Evolutionary conservation across 2,888 invertebrate species (phyloP).

Genomic region (Dasysyrphus albostriatus): DNA sequence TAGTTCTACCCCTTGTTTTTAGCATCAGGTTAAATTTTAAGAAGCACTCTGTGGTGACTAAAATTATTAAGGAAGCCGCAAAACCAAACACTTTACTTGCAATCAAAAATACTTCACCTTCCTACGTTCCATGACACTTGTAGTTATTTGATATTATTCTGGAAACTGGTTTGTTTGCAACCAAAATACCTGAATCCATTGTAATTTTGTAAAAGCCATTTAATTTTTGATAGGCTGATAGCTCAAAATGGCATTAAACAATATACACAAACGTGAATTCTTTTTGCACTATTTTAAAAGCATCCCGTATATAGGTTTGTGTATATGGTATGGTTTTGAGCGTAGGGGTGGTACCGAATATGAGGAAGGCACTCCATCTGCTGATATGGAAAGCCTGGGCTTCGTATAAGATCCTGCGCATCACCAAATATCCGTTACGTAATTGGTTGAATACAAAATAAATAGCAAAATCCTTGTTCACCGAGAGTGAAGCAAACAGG

Average conservation of each 20-base stretch:
- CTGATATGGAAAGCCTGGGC: slow-evolving; percentile 36
- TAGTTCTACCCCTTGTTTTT: slow-evolving; percentile 26
- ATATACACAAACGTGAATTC: background rate
- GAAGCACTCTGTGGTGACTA: slow-evolving; percentile 38
- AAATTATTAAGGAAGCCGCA: slow-evolving; percentile 57
- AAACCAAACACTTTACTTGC: slow-evolving; percentile 5
- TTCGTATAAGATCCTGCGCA: slow-evolving; percentile 77
- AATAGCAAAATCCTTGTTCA: slow-evolving; percentile 21
- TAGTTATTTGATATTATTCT: background rate
- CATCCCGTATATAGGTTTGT: slow-evolving; percentile 17
- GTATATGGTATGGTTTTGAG: slow-evolving; percentile 1
- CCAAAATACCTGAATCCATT: slow-evolving; percentile 14
- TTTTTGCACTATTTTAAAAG: slow-evolving; percentile 1
- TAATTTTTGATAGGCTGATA: slow-evolving; percentile 46
- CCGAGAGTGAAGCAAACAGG: slow-evolving; percentile 21
- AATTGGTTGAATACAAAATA: slow-evolving; percentile 66
- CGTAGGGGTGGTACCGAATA: slow-evolving; percentile 70
- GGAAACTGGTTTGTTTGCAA: background rate
- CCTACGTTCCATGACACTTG: background rate
- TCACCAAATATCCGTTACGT: slow-evolving; percentile 73
- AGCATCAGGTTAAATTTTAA: slow-evolving; percentile 42
- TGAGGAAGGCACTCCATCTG: slow-evolving; percentile 63
- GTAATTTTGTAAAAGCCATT: slow-evolving; percentile 7
- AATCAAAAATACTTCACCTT: background rate
- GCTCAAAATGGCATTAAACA: slow-evolving; percentile 22